A percentile compares a stretch with the other conserved stretches of the same genome.
These are phyloP conservation scores for Molorchus minor DNA, from an alignment of 2,888 invertebrate genomes.

Conservation along the genomic window DNA sequence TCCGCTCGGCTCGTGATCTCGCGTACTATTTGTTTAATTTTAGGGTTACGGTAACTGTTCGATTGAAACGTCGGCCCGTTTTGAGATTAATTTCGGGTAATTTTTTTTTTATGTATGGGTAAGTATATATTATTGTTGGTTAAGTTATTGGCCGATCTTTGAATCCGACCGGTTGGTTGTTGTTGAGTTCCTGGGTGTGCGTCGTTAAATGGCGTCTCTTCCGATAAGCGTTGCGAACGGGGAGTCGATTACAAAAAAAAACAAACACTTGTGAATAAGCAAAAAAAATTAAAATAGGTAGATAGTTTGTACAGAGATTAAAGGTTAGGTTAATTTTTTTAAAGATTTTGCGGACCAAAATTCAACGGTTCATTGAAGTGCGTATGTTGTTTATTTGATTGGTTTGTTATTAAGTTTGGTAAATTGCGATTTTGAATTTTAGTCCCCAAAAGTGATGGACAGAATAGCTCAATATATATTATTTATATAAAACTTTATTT, in stretches of 20 bases:
- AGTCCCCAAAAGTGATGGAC: conserved; percentile 43
- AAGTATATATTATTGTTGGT: too few relatives aligned
- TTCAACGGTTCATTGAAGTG: conserved; percentile 32
- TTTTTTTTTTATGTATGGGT: too few relatives aligned
- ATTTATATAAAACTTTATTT: conserved; percentile 40
- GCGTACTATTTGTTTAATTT: conserved; percentile 39
- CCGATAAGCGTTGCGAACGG: conserved; percentile 35
- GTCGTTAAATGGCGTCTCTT: not conserved
- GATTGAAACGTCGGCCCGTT: not conserved
- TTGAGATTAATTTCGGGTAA: too few relatives aligned
- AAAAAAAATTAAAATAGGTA: conserved; percentile 34
- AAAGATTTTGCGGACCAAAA: conserved; percentile 41
- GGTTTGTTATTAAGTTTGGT: conserved; percentile 35
- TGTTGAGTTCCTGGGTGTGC: not conserved
- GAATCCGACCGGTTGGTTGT: not conserved
- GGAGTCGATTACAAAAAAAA: too few relatives aligned
- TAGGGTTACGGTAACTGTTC: conserved; percentile 16
- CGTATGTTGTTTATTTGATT: conserved; percentile 36
- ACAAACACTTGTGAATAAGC: conserved; percentile 52
- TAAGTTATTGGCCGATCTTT: too few relatives aligned
- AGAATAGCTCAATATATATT: conserved; percentile 44
- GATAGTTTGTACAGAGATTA: conserved; percentile 51
- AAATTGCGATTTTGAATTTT: conserved; percentile 41
- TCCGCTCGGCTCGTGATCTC: conserved; percentile 35
- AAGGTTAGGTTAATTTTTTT: conserved; percentile 45